A percentile compares a stretch with the other conserved stretches of the same genome.
These are phyloP conservation scores for Dendrocopos noguchii DNA, from an alignment of 2,113 vertebrate species.

Conservation along the genomic window DNA sequence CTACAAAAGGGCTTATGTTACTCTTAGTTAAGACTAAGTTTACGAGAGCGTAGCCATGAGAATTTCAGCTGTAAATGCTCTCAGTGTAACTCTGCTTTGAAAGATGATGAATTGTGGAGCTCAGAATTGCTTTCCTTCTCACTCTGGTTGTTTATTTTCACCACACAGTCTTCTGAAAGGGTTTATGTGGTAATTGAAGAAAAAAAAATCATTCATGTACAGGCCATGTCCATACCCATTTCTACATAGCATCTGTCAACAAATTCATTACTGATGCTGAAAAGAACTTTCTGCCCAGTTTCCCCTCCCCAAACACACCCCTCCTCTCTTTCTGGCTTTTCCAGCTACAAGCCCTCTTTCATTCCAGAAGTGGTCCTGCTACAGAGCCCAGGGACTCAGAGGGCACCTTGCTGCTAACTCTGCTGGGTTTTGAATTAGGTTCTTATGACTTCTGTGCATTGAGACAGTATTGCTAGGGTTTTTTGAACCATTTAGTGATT, in stretches of 20 bases:
- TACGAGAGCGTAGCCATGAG: not conserved
- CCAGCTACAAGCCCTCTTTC: not conserved
- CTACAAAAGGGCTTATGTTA: not conserved
- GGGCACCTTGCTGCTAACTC: not conserved
- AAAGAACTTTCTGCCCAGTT: conserved; percentile 1
- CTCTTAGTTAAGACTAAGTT: not conserved
- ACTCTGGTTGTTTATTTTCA: not conserved
- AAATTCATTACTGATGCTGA: conserved; percentile 20
- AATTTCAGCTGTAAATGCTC: conserved; percentile 3
- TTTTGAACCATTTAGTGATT: not conserved
- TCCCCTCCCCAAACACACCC: too few species aligned
- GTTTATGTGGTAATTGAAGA: conserved; percentile 2
- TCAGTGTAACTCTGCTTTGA: conserved; percentile 5
- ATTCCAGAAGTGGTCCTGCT: not conserved
- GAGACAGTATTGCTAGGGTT: not conserved
- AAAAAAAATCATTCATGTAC: not conserved
- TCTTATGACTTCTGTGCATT: not conserved
- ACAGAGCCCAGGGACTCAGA: not conserved
- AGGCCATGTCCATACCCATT: not conserved
- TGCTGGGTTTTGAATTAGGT: not conserved
- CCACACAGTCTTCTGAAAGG: not conserved
- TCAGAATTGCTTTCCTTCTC: conserved; percentile 17
- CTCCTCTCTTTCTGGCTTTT: not conserved
- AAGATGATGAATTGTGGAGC: not conserved
- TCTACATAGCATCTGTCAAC: conserved; percentile 11